A percentile compares a stretch with the other conserved stretches of the same genome.
These are phyloP conservation scores for Gandaritis pyraliata DNA, from an alignment of 2,888 invertebrate genomes.

Conservation along the genomic window DNA sequence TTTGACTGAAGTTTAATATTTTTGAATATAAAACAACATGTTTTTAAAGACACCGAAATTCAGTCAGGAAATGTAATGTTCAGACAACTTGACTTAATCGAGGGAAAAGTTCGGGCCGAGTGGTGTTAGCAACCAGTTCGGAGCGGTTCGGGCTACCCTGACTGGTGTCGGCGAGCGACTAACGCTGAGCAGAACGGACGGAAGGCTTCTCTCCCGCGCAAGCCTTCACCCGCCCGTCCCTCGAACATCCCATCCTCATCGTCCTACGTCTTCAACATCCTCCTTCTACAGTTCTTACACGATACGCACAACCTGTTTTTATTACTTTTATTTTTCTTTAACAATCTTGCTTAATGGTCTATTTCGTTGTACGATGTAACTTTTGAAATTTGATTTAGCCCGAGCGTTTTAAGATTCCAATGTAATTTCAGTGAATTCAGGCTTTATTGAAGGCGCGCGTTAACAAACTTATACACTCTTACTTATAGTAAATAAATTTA, in stretches of 20 bases:
- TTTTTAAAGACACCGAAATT: background rate
- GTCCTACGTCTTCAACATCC: constrained; percentile 54
- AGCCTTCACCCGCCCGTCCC: constrained; percentile 48
- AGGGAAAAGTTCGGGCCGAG: background rate
- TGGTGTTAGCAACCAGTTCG: background rate
- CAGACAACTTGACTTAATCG: background rate
- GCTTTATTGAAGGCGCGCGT: background rate
- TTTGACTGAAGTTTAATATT: constrained; percentile 1
- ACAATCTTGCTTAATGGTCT: constrained; percentile 78
- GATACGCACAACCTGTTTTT: constrained; percentile 76
- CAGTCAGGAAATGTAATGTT: background rate
- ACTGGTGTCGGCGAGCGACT: constrained; percentile 62
- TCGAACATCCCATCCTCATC: too few species aligned
- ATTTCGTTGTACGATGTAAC: constrained; percentile 71
- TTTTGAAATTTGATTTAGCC: constrained; percentile 64
- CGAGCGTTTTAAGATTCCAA: constrained; percentile 52
- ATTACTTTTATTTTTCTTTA: constrained; percentile 81
- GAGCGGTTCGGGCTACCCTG: constrained; percentile 21
- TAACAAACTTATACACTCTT: too few species aligned
- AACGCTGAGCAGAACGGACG: constrained; percentile 46
- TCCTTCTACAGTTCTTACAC: constrained; percentile 65
- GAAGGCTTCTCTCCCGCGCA: constrained; percentile 52
- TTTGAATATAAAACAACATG: constrained; percentile 6
- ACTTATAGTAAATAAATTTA: too few species aligned
- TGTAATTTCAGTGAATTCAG: constrained; percentile 11